Conservation (phyloP, 1,140 invertebrate genomes). For the Meloidogyne exigua region DNA sequence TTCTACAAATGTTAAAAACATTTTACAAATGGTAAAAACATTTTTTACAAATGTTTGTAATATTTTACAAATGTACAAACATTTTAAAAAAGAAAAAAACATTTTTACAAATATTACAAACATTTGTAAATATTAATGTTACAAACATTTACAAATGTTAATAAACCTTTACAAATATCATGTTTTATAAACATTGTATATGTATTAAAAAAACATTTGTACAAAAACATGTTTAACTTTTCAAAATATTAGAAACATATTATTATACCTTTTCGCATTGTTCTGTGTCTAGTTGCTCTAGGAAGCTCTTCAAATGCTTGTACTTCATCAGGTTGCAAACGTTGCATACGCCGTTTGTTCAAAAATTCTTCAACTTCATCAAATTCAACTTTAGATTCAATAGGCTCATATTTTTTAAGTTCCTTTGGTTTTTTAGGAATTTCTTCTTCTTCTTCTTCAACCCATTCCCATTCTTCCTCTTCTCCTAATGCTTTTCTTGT, state of each 20-base stretch:
- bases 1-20: too few species aligned
- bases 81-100: too few species aligned
- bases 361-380: constrained; percentile 29
- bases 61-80: too few species aligned
- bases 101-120: too few species aligned
- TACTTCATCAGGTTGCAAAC: constrained; percentile 23
- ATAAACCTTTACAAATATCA: too few species aligned
- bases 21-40: too few species aligned
- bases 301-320: constrained; percentile 20
- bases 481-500: background rate
- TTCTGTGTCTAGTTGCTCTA: constrained; percentile 10
- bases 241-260: background rate
- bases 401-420: background rate
- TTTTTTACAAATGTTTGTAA: too few species aligned
- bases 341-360: constrained; percentile 15
- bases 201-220: too few species aligned
- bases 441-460: background rate
- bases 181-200: too few species aligned
- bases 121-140: too few species aligned
- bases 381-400: constrained; percentile 12
- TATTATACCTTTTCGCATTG: constrained; percentile 14
- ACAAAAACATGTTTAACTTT: background rate
- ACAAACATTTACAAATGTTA: too few species aligned
- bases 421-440: background rate
- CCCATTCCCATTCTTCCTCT: background rate